Base-by-base conservation (phyloP, 2,888 invertebrate species). In the Andrena hattorfiana region DNA sequence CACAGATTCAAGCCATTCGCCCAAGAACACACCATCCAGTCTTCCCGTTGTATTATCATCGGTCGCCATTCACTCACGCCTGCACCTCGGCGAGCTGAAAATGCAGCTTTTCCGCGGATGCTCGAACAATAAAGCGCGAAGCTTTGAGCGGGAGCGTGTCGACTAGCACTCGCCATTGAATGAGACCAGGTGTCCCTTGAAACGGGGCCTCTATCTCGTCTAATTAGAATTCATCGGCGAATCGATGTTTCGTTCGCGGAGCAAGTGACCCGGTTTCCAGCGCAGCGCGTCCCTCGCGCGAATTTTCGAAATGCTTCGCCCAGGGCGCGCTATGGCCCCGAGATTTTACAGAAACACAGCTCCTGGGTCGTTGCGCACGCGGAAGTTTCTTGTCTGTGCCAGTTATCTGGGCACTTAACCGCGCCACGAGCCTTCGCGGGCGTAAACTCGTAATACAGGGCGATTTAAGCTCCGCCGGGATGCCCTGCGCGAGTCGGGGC, bases 211-310 rank as follows among this genome's bases (percentile, higher is more conserved):
- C 71, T 77, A 87, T 68, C 81, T 66, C 26, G 71, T 81, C 71
- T 81, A 74, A 82, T 85, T 85, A 85, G 80, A 85, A 73, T 73
- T 77, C 72, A 76, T 75, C 69, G 74, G 78, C 56, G 70, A 78
- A 76, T 87, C 67, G 67, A 81, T 64, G 73, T 69, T 81, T 70
- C 68, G 64, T 35, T 49, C 56, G 63, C 26, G 13, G 20, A 4
- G 56, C 13, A 13, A 32, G 64, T 70, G 81, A 81, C 81, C 81
- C 51, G 64, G 64, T 81, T 81, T 82, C 35, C 28, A 26, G 42
- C 51, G 23, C 26, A 35, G 32, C 59, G 16, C 64, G 23, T 49
- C 59, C 6, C 54, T 6, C 66, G 28, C 20, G 32, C 32, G 28
- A 71, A 71, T 64, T 32, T 59, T 20, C 30, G 32, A 23, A 56